Conservation (phyloP, 2,888 invertebrate genomes). For the Stenodera caucasica region DNA sequence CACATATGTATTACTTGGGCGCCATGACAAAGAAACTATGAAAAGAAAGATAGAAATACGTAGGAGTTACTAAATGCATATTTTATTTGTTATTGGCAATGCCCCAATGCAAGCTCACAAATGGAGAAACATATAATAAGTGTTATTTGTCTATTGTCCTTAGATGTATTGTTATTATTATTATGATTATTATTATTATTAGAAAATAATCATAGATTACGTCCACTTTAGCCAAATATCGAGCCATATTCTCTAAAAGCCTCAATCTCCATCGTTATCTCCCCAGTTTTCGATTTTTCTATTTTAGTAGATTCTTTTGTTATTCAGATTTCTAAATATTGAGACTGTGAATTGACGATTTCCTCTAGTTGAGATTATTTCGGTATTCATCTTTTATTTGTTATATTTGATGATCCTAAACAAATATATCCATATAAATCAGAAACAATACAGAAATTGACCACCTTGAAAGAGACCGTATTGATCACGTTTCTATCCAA, state of each 20-base stretch:
- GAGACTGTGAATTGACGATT: no score
- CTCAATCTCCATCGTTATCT: no score
- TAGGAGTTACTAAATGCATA: constrained; percentile 44
- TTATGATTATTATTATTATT: no score
- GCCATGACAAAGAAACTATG: constrained; percentile 33
- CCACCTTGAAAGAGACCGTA: constrained; percentile 23
- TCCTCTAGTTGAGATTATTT: background rate
- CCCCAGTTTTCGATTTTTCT: no score
- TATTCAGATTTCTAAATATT: no score
- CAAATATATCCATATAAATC: constrained; percentile 15
- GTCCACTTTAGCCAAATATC: background rate
- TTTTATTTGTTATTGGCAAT: constrained; percentile 49
- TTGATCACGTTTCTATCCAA: constrained; percentile 25
- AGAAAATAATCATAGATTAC: no score
- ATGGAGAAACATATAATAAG: background rate
- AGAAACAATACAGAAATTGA: constrained; percentile 9
- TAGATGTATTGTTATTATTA: background rate
- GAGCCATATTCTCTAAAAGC: no score
- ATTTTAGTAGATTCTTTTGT: no score
- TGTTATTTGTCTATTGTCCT: background rate
- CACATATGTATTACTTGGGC: constrained; percentile 32
- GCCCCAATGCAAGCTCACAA: background rate
- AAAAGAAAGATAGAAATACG: constrained; percentile 33
- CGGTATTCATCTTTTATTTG: constrained; percentile 19
- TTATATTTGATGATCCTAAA: constrained; percentile 24